Percentiles rank a stretch among this genome's conserved stretches.
Conservation (phyloP, 2,888 invertebrate genomes). For the Pantelozetes paolii region DNA sequence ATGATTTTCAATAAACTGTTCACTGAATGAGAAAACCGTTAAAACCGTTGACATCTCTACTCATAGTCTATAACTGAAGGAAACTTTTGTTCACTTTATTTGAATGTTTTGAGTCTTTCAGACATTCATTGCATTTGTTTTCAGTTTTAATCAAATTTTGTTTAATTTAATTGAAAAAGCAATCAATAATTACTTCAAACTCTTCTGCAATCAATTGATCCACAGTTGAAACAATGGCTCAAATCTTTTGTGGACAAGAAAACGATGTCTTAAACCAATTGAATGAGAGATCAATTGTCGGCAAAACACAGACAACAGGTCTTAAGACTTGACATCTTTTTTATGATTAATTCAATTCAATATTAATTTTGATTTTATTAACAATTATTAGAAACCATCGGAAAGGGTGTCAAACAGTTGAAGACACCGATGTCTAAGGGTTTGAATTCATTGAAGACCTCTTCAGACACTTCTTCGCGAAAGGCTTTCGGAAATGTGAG, state of each 20-base stretch:
- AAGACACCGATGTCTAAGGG: neutral
- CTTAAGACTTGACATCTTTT: no score
- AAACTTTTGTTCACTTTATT: neutral
- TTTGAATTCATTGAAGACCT: neutral
- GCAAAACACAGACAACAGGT: neutral
- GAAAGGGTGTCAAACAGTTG: neutral
- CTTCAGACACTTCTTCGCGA: neutral
- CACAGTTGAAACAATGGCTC: neutral
- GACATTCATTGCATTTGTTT: neutral
- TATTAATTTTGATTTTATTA: no score
- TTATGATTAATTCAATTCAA: no score
- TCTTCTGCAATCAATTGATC: no score
- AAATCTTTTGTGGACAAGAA: neutral
- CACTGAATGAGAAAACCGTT: no score
- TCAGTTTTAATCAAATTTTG: no score
- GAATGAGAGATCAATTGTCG: neutral
- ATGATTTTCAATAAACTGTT: no score
- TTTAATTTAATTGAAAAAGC: no score
- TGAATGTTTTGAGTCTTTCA: neutral
- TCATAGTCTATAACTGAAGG: neutral
- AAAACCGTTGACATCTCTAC: neutral
- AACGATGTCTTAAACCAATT: neutral
- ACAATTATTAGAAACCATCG: neutral
- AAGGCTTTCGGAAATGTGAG: slow-evolving; percentile 24
- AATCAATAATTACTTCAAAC: no score